Conservation (phyloP, 2,888 invertebrate genomes). For the Trichopria drosophilae region DNA sequence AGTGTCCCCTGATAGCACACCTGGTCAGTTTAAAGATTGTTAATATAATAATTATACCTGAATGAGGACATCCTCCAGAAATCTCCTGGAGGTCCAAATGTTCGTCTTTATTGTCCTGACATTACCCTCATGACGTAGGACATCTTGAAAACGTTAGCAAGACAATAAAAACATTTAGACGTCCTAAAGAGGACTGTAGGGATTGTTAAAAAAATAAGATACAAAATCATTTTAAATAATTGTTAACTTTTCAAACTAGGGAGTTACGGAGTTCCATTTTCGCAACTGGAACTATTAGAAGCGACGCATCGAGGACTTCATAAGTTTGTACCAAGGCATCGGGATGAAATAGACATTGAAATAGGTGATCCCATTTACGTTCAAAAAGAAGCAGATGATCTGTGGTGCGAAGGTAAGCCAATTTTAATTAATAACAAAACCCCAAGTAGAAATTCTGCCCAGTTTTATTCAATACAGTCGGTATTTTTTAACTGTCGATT, state of each 20-base stretch:
- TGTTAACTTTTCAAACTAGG: constrained; percentile 67
- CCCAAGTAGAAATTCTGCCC: no score
- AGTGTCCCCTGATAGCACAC: constrained; percentile 54
- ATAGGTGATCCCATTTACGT: constrained; percentile 97
- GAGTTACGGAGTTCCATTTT: constrained; percentile 76
- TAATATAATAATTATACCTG: not conserved
- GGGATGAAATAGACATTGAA: constrained; percentile 94
- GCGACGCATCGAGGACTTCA: constrained; percentile 95
- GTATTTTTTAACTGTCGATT: no score
- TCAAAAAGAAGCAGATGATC: constrained; percentile 92
- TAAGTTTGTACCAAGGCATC: constrained; percentile 92
- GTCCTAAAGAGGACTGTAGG: no score
- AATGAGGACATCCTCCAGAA: no score
- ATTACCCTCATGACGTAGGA: no score
- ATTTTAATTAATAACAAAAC: not conserved
- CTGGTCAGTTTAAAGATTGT: constrained; percentile 44
- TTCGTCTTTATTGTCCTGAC: no score
- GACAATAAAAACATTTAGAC: no score
- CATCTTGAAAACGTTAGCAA: no score
- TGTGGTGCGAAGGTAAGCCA: constrained; percentile 93
- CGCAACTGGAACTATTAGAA: constrained; percentile 82
- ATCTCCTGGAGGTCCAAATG: no score
- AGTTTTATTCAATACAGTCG: no score
- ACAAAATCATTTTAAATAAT: no score
- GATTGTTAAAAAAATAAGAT: no score